A percentile compares a stretch with the other conserved stretches of the same genome.
Evolutionary conservation across 2,888 invertebrate species (phyloP).

Genomic region (Malthinus flaveolus): DNA sequence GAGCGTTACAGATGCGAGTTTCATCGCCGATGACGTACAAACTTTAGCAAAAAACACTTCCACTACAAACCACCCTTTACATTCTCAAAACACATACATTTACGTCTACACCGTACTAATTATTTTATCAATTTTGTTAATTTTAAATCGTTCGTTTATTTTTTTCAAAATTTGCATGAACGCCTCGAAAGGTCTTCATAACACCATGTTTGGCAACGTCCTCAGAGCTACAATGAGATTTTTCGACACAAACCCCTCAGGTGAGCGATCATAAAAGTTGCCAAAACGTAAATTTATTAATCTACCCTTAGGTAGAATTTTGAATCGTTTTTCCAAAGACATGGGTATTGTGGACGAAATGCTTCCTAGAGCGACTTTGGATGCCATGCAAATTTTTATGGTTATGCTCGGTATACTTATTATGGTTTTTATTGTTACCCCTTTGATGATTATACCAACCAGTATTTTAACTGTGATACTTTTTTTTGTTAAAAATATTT

Average conservation of each 20-base stretch:
- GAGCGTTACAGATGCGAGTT: too few species aligned
- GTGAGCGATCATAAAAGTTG: constrained; percentile 48
- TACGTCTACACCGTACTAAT: constrained; percentile 65
- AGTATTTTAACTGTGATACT: constrained; percentile 66
- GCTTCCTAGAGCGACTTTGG: constrained; percentile 67
- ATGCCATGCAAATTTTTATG: constrained; percentile 67
- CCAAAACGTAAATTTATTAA: background rate
- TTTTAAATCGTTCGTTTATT: constrained; percentile 67
- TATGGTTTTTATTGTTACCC: constrained; percentile 72
- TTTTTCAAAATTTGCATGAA: constrained; percentile 77
- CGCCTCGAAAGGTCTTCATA: constrained; percentile 75
- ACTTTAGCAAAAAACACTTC: too few species aligned
- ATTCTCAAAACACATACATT: constrained; percentile 47
- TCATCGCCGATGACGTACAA: background rate
- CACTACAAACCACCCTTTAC: too few species aligned
- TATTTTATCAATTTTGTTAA: constrained; percentile 62
- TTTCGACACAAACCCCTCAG: constrained; percentile 83
- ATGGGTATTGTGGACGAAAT: constrained; percentile 78
- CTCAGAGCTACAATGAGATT: constrained; percentile 77
- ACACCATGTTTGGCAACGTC: constrained; percentile 75
- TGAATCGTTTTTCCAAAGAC: constrained; percentile 85
- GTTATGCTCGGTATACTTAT: constrained; percentile 72
- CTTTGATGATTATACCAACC: constrained; percentile 68
- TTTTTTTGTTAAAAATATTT: constrained; percentile 66
- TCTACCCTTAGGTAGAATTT: constrained; percentile 65